Base-by-base conservation (phyloP, 2,797 vertebrate genomes). In the Peromyscus nudipes region DNA sequence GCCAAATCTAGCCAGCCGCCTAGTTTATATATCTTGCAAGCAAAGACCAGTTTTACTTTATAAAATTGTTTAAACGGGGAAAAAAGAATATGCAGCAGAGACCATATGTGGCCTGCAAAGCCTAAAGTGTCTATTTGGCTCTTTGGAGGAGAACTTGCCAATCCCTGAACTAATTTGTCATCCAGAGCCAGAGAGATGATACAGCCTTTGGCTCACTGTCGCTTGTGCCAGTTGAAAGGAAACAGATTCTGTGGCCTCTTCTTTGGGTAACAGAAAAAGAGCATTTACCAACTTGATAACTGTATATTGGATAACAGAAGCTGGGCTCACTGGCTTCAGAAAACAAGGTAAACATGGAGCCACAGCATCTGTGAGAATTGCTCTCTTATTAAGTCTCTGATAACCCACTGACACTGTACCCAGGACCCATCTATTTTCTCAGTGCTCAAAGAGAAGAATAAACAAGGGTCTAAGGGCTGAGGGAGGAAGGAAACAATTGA, bases 321-420 rank as follows among this genome's bases (percentile, higher is more conserved):
- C 84, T 90, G 75, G 79, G 34, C 31, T 25, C 14, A 87, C 0
- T 34, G 49, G 31, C 75, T 82, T 89, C 43, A 80, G 62, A 83
- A 90, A 49, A 86, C 57, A 91, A 96, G 31, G 16, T 25, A 65
- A 37, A 49, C 19, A 69, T 27, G 25, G 46, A 79, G 34, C 4
- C 76, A 43, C 2, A 82, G 40, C 25, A 83, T 75, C 76, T 27
- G 17, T 4, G 79, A 82, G 64, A 87, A 34, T 81, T 13, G 46
- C 31, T 46, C 31, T 86, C 88, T 89, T n/a, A 43, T n/a, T 79
- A 46, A 60, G 17, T 95, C 67, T 92, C 75, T 90, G 55, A 84
- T 69, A 67, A 67, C 34, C 52, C 40, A 80, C 6, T 82, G 55
- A 81, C 73, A 37, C 5, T 49, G 16, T 86, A 73, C n/a, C 73